These are phyloP conservation scores for Leptodactylus fuscus DNA, from an alignment of 2,113 vertebrate species.

Conservation along the genomic window DNA sequence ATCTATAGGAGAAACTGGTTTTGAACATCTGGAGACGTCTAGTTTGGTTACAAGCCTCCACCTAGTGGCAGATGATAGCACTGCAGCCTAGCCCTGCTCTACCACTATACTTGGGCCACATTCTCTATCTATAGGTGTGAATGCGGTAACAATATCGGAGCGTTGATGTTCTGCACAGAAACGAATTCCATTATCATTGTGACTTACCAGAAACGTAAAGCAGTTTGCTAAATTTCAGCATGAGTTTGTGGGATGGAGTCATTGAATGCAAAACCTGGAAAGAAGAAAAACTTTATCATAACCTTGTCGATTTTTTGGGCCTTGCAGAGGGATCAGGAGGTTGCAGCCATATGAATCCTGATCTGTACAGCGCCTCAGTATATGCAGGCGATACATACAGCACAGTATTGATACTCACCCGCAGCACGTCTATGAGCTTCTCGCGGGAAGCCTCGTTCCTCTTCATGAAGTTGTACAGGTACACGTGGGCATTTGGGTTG, in stretches of 20 bases:
- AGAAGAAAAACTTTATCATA: neutral
- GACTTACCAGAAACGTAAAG: slow-evolving; percentile 84
- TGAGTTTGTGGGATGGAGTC: slow-evolving; percentile 90
- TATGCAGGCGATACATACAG: neutral
- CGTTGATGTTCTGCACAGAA: too few species aligned
- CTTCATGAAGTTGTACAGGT: slow-evolving; percentile 85
- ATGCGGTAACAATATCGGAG: too few species aligned
- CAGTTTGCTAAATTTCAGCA: slow-evolving; percentile 85
- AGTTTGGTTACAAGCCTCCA: neutral
- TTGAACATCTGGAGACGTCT: neutral
- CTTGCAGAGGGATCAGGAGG: too few species aligned
- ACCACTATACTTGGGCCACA: too few species aligned
- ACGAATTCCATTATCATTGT: too few species aligned
- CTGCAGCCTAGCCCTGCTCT: too few species aligned
- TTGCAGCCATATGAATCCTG: too few species aligned
- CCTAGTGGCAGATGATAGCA: neutral
- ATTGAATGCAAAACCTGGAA: slow-evolving; percentile 78
- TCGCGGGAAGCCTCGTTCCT: slow-evolving; percentile 71
- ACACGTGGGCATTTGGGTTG: slow-evolving; percentile 92
- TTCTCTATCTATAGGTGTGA: too few species aligned
- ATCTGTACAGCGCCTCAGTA: neutral
- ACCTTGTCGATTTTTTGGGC: too few species aligned
- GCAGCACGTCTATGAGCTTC: slow-evolving; percentile 77
- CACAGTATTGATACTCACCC: slow-evolving; percentile 73
- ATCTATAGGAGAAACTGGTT: neutral